Percentiles rank a stretch among this genome's conserved stretches.
phyloP scores from a whole-genome alignment of 2,113 vertebrate species.

The Suncus etruscus region DNA sequence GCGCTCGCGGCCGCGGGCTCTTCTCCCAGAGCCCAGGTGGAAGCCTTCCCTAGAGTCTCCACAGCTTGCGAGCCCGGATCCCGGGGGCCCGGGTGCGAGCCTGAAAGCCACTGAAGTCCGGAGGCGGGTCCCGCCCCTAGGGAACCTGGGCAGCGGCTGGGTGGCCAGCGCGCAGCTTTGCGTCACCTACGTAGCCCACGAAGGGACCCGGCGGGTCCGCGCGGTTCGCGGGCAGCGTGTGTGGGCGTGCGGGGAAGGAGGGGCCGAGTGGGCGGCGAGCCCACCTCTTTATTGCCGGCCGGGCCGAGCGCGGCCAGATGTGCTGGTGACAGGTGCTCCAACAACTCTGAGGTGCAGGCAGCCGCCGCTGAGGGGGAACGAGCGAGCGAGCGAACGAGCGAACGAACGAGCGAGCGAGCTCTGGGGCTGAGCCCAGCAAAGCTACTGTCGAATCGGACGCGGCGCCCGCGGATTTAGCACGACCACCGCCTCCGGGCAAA shows the following conservation, averaged over 20 bases:
- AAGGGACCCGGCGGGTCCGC: background rate
- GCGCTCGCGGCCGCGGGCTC: background rate
- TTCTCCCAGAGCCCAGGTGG: background rate
- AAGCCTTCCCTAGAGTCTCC: background rate
- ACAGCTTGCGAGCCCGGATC: background rate
- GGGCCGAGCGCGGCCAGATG: background rate
- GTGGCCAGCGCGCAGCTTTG: background rate
- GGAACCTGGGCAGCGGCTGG: no score
- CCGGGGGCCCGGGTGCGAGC: background rate
- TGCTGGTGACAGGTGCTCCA: constrained; percentile 14
- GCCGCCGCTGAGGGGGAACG: background rate
- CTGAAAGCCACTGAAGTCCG: background rate
- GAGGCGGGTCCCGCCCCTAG: background rate
- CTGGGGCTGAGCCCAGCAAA: background rate
- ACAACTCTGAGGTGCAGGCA: constrained; percentile 12
- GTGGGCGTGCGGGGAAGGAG: constrained; percentile 26
- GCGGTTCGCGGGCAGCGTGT: background rate
- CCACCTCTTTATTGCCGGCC: constrained; percentile 49
- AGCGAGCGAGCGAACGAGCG: no score
- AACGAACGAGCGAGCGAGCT: background rate
- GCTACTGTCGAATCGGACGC: background rate
- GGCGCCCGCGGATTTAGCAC: background rate
- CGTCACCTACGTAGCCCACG: constrained; percentile 8
- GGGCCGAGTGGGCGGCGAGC: background rate
- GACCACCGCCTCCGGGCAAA: background rate